These are phyloP conservation scores for Neoaliturus tenellus DNA, from an alignment of 2,888 invertebrate genomes.

Conservation along the genomic window DNA sequence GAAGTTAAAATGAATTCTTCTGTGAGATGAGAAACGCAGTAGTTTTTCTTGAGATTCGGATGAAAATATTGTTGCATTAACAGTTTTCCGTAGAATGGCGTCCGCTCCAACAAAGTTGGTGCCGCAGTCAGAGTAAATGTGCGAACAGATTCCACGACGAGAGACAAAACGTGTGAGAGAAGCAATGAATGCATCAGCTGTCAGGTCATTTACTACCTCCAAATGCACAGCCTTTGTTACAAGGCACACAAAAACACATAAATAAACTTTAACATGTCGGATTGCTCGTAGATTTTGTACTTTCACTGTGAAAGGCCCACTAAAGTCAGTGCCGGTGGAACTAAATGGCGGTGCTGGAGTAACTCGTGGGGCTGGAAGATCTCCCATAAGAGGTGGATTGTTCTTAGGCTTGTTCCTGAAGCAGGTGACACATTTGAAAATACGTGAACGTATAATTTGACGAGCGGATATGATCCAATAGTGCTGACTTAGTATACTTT, in stretches of 20 bases:
- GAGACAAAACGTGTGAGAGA: constrained; percentile 65
- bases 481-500: too few relatives aligned
- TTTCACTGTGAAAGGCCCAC: constrained; percentile 64
- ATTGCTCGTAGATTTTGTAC: too few relatives aligned
- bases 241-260: constrained; percentile 66
- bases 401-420: too few relatives aligned
- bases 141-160: constrained; percentile 65
- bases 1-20: too few relatives aligned
- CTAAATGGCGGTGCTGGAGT: constrained; percentile 67
- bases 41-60: too few relatives aligned
- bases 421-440: too few relatives aligned
- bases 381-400: too few relatives aligned
- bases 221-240: constrained; percentile 67
- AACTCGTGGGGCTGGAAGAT: constrained; percentile 66
- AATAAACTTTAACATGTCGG: constrained; percentile 60
- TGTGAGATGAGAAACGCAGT: too few relatives aligned
- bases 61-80: too few relatives aligned
- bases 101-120: constrained; percentile 69
- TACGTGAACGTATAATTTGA: too few relatives aligned
- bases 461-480: too few relatives aligned
- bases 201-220: constrained; percentile 67
- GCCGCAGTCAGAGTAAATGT: constrained; percentile 68
- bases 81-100: too few relatives aligned
- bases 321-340: constrained; percentile 61
- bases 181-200: constrained; percentile 67